These are phyloP conservation scores for Dascyllus trimaculatus DNA, from an alignment of 2,113 vertebrate genomes.

Conservation along the genomic window DNA sequence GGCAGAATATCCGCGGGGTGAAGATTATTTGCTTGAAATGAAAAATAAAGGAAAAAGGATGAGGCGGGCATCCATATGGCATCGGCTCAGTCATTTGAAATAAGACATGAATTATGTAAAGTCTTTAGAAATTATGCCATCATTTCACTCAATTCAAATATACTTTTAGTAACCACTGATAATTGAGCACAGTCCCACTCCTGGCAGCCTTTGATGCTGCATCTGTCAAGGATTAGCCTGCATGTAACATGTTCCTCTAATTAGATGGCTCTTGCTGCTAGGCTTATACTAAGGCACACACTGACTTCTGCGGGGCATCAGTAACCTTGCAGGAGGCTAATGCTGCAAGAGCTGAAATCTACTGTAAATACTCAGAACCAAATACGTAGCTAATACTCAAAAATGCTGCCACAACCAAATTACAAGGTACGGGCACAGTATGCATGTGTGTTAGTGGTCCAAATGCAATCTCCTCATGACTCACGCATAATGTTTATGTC, in stretches of 20 bases:
- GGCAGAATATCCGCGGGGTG: slow-evolving; percentile 26
- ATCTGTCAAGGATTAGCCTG: slow-evolving; percentile 75
- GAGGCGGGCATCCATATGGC: slow-evolving; percentile 34
- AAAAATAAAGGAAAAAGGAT: slow-evolving; percentile 6
- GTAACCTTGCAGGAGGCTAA: slow-evolving; percentile 56
- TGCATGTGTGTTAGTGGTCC: slow-evolving; percentile 6
- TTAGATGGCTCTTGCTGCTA: slow-evolving; percentile 69
- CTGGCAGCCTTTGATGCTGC: slow-evolving; percentile 66
- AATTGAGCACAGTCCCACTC: slow-evolving; percentile 28
- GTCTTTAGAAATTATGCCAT: slow-evolving; percentile 55
- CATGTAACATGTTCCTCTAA: slow-evolving; percentile 75
- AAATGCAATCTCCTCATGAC: background rate
- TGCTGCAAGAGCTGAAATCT: slow-evolving; percentile 19
- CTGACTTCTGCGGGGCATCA: slow-evolving; percentile 46
- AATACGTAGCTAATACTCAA: background rate
- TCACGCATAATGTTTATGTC: background rate
- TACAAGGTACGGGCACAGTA: background rate
- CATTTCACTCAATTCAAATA: slow-evolving; percentile 54
- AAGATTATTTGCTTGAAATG: slow-evolving; percentile 52
- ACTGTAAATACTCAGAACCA: background rate
- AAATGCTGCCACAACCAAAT: slow-evolving; percentile 20
- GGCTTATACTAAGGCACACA: slow-evolving; percentile 53
- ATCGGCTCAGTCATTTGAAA: slow-evolving; percentile 45
- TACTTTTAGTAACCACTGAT: slow-evolving; percentile 58
- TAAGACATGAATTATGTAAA: slow-evolving; percentile 57